A percentile compares a stretch with the other conserved stretches of the same genome.
Evolutionary conservation across 2,888 invertebrate species (phyloP).

Genomic region (Chymomyza procnemis): DNA sequence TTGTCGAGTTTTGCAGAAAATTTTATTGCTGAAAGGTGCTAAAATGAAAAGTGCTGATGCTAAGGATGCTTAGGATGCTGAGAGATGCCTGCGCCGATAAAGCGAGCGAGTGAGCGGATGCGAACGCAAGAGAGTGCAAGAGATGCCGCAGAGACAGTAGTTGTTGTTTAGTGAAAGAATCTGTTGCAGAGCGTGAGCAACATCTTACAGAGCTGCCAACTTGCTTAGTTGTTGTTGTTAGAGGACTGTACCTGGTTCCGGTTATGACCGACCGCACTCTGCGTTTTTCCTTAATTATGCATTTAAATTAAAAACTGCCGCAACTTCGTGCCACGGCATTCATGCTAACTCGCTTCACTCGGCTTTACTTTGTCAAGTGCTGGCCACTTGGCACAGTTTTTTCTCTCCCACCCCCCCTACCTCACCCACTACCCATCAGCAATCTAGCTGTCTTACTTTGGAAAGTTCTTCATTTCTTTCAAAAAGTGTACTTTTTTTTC

Average conservation of each 20-base stretch:
- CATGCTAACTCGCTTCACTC: not conserved
- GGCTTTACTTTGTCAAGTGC: slow-evolving; percentile 27
- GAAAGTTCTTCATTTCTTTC: not conserved
- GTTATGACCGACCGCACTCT: slow-evolving; percentile 13
- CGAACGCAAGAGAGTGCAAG: not conserved
- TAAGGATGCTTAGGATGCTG: no score
- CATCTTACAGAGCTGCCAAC: not conserved
- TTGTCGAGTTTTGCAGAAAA: slow-evolving; percentile 69
- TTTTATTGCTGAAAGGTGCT: slow-evolving; percentile 70
- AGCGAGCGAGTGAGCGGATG: not conserved
- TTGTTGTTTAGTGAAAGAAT: not conserved
- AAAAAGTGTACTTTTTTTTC: slow-evolving; percentile 1
- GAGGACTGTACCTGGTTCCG: not conserved
- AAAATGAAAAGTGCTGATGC: slow-evolving; percentile 70
- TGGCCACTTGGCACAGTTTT: slow-evolving; percentile 63
- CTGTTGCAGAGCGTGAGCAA: not conserved
- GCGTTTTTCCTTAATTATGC: slow-evolving; percentile 55
- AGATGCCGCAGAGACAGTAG: not conserved
- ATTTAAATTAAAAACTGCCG: slow-evolving; percentile 64
- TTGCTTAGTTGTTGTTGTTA: not conserved
- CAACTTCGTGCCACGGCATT: slow-evolving; percentile 37
- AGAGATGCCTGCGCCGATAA: not conserved
- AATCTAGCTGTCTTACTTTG: slow-evolving; percentile 34
- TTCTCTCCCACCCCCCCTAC: no score
- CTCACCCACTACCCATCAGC: no score